These are phyloP conservation scores for Bos javanicus DNA, from an alignment of 2,113 vertebrate species.

Conservation along the genomic window DNA sequence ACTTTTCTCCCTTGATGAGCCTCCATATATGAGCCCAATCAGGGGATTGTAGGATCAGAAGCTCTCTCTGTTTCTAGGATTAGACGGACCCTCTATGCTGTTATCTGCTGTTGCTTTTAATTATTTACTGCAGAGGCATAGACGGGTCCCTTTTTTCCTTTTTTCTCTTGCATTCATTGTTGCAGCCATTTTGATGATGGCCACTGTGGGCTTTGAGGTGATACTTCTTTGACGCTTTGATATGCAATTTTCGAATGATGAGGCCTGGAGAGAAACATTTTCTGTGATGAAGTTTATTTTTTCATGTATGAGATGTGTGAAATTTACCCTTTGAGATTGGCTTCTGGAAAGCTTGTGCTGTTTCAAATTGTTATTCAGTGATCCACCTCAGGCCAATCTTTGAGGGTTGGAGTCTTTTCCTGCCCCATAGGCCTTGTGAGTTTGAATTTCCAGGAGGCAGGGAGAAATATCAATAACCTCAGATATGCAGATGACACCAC, in stretches of 20 bases:
- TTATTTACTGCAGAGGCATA: background rate
- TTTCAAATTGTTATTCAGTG: background rate
- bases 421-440: background rate
- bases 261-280: background rate
- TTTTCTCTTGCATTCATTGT: background rate
- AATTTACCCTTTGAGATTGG: background rate
- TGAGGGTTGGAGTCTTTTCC: background rate
- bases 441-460: background rate
- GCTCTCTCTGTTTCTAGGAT: background rate
- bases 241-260: background rate
- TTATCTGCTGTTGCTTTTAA: background rate
- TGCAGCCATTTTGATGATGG: background rate
- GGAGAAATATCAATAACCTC: background rate
- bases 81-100: background rate
- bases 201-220: background rate
- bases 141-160: background rate
- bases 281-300: background rate
- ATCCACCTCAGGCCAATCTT: background rate
- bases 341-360: background rate
- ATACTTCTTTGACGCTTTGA: background rate
- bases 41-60: accelerated
- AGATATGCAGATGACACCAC: background rate
- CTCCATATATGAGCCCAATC: background rate
- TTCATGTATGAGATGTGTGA: background rate
- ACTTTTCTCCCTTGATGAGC: background rate